Conservation (phyloP, 2,797 vertebrate genomes). For the Hoplostethus atlanticus region DNA sequence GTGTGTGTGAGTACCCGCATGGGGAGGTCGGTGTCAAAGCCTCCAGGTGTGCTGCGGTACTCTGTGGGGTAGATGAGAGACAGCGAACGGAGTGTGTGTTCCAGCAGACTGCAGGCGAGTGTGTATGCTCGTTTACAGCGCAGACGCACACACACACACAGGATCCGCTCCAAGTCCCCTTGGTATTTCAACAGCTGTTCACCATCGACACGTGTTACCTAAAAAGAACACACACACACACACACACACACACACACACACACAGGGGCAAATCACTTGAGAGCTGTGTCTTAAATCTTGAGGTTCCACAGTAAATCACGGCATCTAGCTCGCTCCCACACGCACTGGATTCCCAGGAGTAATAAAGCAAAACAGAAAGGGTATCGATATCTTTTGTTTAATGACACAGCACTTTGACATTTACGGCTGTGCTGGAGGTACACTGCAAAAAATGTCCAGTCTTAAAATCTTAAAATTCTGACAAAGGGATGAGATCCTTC, state of each 20-base stretch:
- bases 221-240: conserved; percentile 44
- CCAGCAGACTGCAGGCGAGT: conserved; percentile 94
- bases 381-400: conserved; percentile 77
- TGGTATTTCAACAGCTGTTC: conserved; percentile 93
- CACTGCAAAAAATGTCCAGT: conserved; percentile 48
- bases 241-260: conserved; percentile 9
- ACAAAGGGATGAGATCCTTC: too few relatives aligned
- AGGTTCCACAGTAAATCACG: conserved; percentile 68
- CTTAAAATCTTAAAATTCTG: neutral
- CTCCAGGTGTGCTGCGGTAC: conserved; percentile 96
- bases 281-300: conserved; percentile 71
- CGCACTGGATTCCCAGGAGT: conserved; percentile 60
- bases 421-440: conserved; percentile 52
- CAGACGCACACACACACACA: conserved; percentile 90
- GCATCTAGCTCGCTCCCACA: conserved; percentile 61
- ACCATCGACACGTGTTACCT: conserved; percentile 97
- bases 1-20: conserved; percentile 88
- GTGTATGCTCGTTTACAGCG: conserved; percentile 95
- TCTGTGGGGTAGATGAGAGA: conserved; percentile 97
- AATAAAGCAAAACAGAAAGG: conserved; percentile 78
- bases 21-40: conserved; percentile 92
- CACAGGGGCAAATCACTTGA: conserved; percentile 45
- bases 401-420: conserved; percentile 67
- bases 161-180: conserved; percentile 92
- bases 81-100: conserved; percentile 94